Percentiles rank a stretch among this genome's conserved stretches.
Conservation (phyloP, 1,140 invertebrate species). For the Drosophila arizonae region DNA sequence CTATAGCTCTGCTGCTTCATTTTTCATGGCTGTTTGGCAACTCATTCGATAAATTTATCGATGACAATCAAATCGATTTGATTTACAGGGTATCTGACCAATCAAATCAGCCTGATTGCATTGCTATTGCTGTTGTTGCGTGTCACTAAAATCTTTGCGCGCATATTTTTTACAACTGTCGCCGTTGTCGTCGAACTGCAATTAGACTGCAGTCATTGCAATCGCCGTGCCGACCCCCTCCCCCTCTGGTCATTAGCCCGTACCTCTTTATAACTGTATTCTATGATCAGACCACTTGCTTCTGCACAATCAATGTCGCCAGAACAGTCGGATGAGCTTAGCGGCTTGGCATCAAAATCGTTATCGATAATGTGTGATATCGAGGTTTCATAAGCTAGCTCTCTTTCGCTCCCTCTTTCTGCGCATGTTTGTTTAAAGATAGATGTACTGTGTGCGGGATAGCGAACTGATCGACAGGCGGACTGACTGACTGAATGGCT, state of each 20-base stretch:
- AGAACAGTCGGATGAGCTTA: constrained; percentile 23
- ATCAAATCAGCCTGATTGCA: not conserved
- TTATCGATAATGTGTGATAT: constrained; percentile 2
- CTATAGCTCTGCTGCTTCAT: too few species aligned
- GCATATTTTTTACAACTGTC: constrained; percentile 39
- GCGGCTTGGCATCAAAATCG: not conserved
- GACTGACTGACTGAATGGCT: constrained; percentile 10
- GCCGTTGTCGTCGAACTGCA: constrained; percentile 37
- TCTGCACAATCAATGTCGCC: not conserved
- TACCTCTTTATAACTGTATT: not conserved
- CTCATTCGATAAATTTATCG: not conserved
- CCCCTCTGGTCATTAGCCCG: not conserved
- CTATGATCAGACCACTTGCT: not conserved
- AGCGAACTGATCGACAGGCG: not conserved
- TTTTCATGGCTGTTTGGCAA: too few species aligned
- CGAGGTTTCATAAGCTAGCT: not conserved
- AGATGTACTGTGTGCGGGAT: constrained; percentile 17
- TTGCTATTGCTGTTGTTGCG: constrained; percentile 2
- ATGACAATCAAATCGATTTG: not conserved
- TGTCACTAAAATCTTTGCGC: constrained; percentile 38
- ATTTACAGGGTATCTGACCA: constrained; percentile 20
- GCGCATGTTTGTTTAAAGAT: constrained; percentile 17
- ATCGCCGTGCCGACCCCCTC: not conserved
- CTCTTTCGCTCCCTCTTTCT: not conserved
- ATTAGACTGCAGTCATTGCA: constrained; percentile 43